These are phyloP conservation scores for Drosophila prostipennis DNA, from an alignment of 2,888 invertebrate species.

Conservation along the genomic window DNA sequence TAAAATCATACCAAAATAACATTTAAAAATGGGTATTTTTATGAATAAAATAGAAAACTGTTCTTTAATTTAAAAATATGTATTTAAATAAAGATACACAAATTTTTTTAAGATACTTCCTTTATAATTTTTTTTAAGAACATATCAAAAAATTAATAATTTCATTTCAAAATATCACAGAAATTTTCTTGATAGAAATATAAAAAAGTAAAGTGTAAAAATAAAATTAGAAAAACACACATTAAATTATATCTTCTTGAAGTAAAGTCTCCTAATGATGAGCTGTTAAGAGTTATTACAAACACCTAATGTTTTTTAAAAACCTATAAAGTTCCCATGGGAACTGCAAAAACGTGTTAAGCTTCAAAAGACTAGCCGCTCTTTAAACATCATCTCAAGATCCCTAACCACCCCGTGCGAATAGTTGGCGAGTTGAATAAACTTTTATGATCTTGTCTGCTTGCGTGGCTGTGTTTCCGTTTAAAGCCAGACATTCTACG, in stretches of 20 bases:
- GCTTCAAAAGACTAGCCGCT: neutral
- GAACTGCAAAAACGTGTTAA: neutral
- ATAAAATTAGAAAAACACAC: too few species aligned
- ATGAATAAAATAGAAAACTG: too few species aligned
- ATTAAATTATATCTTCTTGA: too few species aligned
- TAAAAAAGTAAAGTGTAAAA: too few species aligned
- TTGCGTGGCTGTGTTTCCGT: neutral
- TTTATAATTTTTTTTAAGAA: too few species aligned
- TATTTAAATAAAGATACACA: too few species aligned
- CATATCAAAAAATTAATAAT: too few species aligned
- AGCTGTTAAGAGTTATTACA: neutral
- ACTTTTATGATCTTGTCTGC: constrained; percentile 1
- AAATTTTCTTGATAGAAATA: neutral
- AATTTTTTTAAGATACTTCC: too few species aligned
- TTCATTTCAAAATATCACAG: too few species aligned
- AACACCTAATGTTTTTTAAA: neutral
- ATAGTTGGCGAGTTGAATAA: neutral
- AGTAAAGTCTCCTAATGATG: neutral
- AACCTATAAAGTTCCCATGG: neutral
- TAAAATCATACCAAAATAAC: too few species aligned
- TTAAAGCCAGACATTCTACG: constrained; percentile 2
- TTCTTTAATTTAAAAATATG: too few species aligned
- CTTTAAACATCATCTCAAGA: neutral
- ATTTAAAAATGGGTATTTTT: too few species aligned
- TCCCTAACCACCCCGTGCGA: neutral